Percentiles rank a stretch among this genome's conserved stretches.
These are phyloP conservation scores for Sparidentex hasta DNA, from an alignment of 2,797 vertebrate genomes.

Conservation along the genomic window DNA sequence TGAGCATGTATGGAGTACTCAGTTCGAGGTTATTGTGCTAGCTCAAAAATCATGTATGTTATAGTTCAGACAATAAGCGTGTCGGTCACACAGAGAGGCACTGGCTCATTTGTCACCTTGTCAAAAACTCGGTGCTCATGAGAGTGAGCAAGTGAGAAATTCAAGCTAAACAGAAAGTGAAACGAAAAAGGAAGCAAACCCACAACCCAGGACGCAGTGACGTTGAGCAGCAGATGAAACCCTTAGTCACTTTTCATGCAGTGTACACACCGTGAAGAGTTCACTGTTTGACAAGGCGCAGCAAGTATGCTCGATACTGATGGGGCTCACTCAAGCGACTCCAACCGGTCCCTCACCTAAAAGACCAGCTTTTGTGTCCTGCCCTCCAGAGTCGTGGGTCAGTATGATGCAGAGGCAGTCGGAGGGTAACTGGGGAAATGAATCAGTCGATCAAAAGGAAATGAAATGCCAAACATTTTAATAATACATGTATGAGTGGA, in stretches of 20 bases:
- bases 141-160: neutral
- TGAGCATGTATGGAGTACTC: no score
- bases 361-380: no score
- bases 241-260: neutral
- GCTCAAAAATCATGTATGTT: no score
- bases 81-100: no score
- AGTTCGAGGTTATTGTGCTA: no score
- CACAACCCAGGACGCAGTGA: neutral
- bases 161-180: neutral
- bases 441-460: no score
- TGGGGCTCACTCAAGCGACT: neutral
- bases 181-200: neutral
- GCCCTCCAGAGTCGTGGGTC: neutral
- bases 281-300: neutral
- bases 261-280: neutral
- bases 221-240: neutral
- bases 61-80: no score
- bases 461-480: no score
- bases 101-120: no score
- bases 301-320: neutral
- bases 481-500: no score
- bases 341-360: neutral
- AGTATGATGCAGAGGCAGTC: neutral
- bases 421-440: neutral
- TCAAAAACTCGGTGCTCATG: neutral